These are phyloP conservation scores for Ciona savignyi DNA, from an alignment of 23 tunicate genomes.

Conservation along the genomic window DNA sequence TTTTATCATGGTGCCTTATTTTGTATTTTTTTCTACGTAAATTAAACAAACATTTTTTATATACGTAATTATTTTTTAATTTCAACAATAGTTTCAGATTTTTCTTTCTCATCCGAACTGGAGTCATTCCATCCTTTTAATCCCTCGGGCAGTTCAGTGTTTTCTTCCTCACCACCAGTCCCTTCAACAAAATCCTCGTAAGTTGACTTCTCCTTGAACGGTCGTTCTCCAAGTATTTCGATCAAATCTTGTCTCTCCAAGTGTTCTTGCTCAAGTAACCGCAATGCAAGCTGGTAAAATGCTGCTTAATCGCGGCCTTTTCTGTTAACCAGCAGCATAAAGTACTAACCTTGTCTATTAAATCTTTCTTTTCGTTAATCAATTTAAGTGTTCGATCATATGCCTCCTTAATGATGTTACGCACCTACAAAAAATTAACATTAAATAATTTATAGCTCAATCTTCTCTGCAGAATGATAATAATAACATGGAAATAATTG, in stretches of 20 bases:
- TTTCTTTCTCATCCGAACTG: no score
- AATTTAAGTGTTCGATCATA: constrained; percentile 54
- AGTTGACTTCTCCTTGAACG: constrained; percentile 84
- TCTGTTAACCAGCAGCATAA: no score
- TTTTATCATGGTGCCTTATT: no score
- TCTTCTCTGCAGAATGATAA: background rate
- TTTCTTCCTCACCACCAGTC: constrained; percentile 84
- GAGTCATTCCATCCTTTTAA: constrained; percentile 94
- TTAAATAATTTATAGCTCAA: background rate
- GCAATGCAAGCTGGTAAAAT: constrained; percentile 61
- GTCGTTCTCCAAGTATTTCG: constrained; percentile 82
- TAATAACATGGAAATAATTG: background rate
- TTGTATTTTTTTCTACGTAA: no score
- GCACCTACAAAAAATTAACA: constrained; percentile 18
- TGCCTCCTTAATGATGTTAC: constrained; percentile 46
- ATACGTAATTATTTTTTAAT: no score
- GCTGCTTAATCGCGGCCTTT: no score
- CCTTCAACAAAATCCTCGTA: constrained; percentile 95
- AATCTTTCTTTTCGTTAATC: constrained; percentile 48
- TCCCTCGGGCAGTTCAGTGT: constrained; percentile 79
- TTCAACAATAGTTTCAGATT: no score
- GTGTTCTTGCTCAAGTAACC: constrained; percentile 84
- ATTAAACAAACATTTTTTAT: no score
- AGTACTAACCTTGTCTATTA: constrained; percentile 80
- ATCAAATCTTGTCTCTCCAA: constrained; percentile 82